Conservation (phyloP, 2,797 vertebrate species). For the Oophaga sylvatica region DNA sequence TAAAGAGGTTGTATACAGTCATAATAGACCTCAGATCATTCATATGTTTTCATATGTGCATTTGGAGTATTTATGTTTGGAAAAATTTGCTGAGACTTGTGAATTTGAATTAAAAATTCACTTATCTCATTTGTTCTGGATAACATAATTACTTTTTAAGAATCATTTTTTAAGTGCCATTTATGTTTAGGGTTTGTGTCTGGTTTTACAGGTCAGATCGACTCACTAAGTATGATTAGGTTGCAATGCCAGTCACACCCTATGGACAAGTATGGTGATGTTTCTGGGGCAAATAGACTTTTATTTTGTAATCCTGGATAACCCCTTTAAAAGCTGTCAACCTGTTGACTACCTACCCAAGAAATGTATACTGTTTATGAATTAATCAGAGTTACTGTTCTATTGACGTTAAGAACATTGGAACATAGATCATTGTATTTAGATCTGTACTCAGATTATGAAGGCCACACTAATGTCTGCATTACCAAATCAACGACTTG, state of each 20-base stretch:
- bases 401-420: constrained; percentile 23
- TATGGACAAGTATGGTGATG: not conserved
- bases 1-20: too few relatives aligned
- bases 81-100: too few relatives aligned
- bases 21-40: too few relatives aligned
- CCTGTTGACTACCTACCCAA: not conserved
- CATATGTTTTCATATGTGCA: too few relatives aligned
- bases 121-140: too few relatives aligned
- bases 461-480: constrained; percentile 48
- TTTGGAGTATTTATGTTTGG: too few relatives aligned
- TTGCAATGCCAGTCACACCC: not conserved
- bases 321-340: not conserved
- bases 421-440: not conserved
- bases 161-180: too few relatives aligned
- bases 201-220: too few relatives aligned
- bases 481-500: constrained; percentile 49
- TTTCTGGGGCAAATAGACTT: not conserved
- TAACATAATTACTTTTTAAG: too few relatives aligned
- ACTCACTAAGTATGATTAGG: not conserved
- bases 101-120: too few relatives aligned
- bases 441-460: constrained; percentile 23
- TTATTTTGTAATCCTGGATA: not conserved
- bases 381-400: constrained; percentile 10
- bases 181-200: too few relatives aligned
- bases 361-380: not conserved